Conservation (phyloP, 2,113 vertebrate species). For the Excalfactoria chinensis region DNA sequence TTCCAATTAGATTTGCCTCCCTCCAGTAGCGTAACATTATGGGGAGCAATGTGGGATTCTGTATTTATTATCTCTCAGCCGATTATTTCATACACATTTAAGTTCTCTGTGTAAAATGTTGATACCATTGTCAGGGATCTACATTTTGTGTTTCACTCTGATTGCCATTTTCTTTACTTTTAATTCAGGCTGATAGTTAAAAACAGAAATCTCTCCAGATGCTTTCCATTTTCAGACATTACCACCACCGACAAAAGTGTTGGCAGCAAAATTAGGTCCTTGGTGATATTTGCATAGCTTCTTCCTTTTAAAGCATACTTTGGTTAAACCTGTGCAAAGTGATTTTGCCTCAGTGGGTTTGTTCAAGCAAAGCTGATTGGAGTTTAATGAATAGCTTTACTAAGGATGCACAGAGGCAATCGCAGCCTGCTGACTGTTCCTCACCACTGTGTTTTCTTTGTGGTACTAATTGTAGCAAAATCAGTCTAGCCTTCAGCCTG, state of each 20-base stretch:
- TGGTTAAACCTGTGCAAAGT: conserved; percentile 16
- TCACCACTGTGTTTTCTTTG: not conserved
- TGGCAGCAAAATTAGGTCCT: not conserved
- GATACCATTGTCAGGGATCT: not conserved
- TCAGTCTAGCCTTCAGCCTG: not conserved
- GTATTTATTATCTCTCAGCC: not conserved
- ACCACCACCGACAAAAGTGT: not conserved
- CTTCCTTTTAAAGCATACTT: not conserved
- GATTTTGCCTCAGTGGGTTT: not conserved
- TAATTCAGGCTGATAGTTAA: not conserved
- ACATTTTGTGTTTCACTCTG: not conserved
- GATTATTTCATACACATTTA: not conserved
- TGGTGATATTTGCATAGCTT: not conserved
- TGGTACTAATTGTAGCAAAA: not conserved
- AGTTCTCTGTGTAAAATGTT: not conserved
- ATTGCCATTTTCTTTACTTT: not conserved
- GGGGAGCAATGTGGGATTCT: not conserved
- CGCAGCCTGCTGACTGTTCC: not conserved
- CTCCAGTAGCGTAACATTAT: accelerated
- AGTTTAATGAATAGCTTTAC: conserved; percentile 12
- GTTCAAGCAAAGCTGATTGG: not conserved
- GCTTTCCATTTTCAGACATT: not conserved
- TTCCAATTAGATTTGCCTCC: not conserved
- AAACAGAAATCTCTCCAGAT: not conserved
- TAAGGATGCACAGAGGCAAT: not conserved